These are phyloP conservation scores for Albula glossodonta DNA, from an alignment of 2,113 vertebrate genomes.

Conservation along the genomic window DNA sequence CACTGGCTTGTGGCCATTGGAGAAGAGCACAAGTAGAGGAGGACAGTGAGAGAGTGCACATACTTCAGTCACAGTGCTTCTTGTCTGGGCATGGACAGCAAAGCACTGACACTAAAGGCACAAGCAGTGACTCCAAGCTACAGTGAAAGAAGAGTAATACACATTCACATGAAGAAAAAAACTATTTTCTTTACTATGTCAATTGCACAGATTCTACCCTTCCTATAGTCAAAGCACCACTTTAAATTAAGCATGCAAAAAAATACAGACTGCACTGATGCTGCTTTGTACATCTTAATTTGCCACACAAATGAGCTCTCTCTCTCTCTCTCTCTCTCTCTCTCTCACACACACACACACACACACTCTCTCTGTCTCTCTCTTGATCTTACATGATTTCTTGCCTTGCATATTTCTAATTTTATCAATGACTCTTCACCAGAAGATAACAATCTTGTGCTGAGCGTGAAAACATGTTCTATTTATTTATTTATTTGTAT, in stretches of 20 bases:
- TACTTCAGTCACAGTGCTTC: not conserved
- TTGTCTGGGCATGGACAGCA: not conserved
- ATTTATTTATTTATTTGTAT: not conserved
- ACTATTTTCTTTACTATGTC: conserved; percentile 51
- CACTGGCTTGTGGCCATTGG: not conserved
- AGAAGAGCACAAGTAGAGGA: not conserved
- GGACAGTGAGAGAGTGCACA: no score
- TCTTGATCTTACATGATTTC: not conserved
- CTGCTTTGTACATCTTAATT: not conserved
- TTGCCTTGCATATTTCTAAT: not conserved
- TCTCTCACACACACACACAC: no score
- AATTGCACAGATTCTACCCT: conserved; percentile 50
- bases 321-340: no score
- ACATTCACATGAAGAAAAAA: not conserved
- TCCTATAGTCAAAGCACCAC: conserved; percentile 45
- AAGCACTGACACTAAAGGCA: not conserved
- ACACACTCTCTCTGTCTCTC: no score
- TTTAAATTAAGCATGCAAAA: conserved; percentile 46
- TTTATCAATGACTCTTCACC: not conserved
- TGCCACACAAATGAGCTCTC: not conserved
- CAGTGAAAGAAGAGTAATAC: not conserved
- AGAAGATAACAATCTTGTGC: not conserved
- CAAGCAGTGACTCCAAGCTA: not conserved
- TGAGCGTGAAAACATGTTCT: not conserved
- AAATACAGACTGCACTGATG: not conserved